A percentile compares a stretch with the other conserved stretches of the same genome.
Evolutionary conservation across 2,888 invertebrate genomes (phyloP).

Genomic region (Ochropacha duplaris): DNA sequence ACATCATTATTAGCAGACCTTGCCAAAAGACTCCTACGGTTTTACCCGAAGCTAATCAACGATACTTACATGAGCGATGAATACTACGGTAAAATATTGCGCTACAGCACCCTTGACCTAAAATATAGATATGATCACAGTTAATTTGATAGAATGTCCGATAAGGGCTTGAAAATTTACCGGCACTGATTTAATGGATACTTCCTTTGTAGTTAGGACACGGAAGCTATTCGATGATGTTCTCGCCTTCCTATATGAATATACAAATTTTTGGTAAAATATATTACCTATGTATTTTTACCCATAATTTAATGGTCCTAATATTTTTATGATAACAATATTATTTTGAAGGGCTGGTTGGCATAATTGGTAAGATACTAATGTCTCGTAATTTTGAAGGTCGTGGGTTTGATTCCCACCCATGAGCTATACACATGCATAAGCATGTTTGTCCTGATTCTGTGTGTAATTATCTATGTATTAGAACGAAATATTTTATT

Average conservation of each 20-base stretch:
- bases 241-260: constrained; percentile 6
- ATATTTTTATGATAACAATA: neutral
- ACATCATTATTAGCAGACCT: constrained; percentile 96
- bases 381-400: too few species aligned
- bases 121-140: neutral
- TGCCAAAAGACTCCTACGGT: constrained; percentile 93
- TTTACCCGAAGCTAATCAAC: constrained; percentile 97
- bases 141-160: constrained; percentile 61
- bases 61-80: constrained; percentile 98
- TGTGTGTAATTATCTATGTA: too few species aligned
- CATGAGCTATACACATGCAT: too few species aligned
- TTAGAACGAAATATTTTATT: too few species aligned
- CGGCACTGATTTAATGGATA: constrained; percentile 49
- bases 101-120: constrained; percentile 9
- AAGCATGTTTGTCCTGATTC: too few species aligned
- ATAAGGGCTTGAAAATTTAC: constrained; percentile 51
- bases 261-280: neutral
- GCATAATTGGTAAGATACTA: too few species aligned
- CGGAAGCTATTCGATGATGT: constrained; percentile 19
- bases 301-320: neutral
- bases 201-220: constrained; percentile 30
- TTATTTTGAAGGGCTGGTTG: too few species aligned
- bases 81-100: constrained; percentile 90
- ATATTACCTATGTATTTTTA: too few species aligned
- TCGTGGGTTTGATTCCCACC: too few species aligned